These are phyloP conservation scores for Antedon mediterranea DNA, from an alignment of 53 echinoderm and acorn worm species.

Conservation along the genomic window DNA sequence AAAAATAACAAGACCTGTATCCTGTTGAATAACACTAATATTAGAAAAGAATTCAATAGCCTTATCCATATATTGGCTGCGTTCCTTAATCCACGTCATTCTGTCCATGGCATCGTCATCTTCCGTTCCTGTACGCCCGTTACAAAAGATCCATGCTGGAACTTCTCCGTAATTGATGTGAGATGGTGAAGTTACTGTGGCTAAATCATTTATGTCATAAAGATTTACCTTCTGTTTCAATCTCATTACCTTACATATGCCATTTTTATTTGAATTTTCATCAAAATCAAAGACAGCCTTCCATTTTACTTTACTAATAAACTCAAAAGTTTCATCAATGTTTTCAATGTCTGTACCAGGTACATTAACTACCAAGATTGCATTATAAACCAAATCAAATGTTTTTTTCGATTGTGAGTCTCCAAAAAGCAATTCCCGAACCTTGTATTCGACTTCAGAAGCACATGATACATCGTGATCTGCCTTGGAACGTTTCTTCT, in stretches of 20 bases:
- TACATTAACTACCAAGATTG: constrained; percentile 41
- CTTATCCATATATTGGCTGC: constrained; percentile 22
- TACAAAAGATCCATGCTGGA: constrained; percentile 34
- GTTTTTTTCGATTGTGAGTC: constrained; percentile 8
- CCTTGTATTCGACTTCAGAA: not conserved
- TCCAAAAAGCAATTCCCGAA: constrained; percentile 7
- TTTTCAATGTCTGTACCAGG: not conserved
- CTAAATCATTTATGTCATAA: not conserved
- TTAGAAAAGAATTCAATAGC: constrained; percentile 25
- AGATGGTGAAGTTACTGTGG: not conserved
- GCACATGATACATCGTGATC: no score
- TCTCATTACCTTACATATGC: constrained; percentile 28
- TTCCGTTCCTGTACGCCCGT: constrained; percentile 20
- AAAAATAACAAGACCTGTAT: constrained; percentile 29
- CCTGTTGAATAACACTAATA: constrained; percentile 20
- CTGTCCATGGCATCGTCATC: constrained; percentile 4
- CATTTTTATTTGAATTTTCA: constrained; percentile 19
- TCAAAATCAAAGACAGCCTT: constrained; percentile 36
- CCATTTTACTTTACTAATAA: constrained; percentile 31
- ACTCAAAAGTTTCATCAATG: constrained; percentile 10
- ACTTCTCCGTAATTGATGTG: constrained; percentile 8
- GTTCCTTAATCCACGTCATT: constrained; percentile 26
- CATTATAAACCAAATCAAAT: constrained; percentile 24
- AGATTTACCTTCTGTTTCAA: constrained; percentile 2
- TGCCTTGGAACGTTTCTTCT: no score